Conservation (phyloP, 1,140 invertebrate species). For the Leucophenga varia region DNA sequence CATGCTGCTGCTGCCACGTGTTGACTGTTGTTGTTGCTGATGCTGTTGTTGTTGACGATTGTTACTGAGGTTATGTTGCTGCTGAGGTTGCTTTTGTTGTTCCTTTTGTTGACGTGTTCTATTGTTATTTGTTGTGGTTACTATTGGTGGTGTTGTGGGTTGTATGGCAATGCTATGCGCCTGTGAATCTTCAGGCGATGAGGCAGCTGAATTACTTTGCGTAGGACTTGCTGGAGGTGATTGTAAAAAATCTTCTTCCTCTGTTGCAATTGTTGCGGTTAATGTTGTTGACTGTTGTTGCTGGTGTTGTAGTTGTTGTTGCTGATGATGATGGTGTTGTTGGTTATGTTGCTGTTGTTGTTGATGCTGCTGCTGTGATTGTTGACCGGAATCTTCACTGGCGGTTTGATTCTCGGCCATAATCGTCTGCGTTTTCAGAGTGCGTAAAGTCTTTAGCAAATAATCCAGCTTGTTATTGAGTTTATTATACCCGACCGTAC, state of each 20-base stretch:
- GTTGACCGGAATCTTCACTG: slow-evolving; percentile 54
- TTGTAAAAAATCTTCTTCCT: not conserved
- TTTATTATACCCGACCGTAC: slow-evolving; percentile 12
- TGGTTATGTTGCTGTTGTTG: slow-evolving; percentile 35
- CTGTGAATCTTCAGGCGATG: slow-evolving; percentile 46
- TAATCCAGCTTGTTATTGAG: slow-evolving; percentile 52
- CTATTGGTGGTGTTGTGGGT: too few relatives aligned
- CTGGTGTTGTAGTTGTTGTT: slow-evolving; percentile 13
- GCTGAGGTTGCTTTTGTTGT: slow-evolving; percentile 10
- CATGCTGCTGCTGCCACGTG: slow-evolving; percentile 31
- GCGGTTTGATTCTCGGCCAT: slow-evolving; percentile 57
- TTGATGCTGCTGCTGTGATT: slow-evolving; percentile 44
- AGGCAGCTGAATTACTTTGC: slow-evolving; percentile 38
- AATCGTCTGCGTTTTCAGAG: slow-evolving; percentile 54
- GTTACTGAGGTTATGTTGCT: slow-evolving; percentile 1
- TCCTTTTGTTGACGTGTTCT: slow-evolving; percentile 3
- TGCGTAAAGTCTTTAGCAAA: slow-evolving; percentile 55
- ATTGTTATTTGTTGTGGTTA: slow-evolving; percentile 14
- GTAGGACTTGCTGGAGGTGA: slow-evolving; percentile 19
- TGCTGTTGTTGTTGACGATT: slow-evolving; percentile 16
- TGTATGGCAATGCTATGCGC: slow-evolving; percentile 25
- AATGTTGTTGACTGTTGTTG: slow-evolving; percentile 19
- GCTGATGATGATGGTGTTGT: slow-evolving; percentile 29
- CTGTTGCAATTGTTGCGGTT: not conserved
- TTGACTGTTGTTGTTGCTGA: slow-evolving; percentile 19